Evolutionary conservation across 2,888 invertebrate species (phyloP), one percentile per base, ranked within the genome.

Genomic region (Drosophila bunnanda): DNA sequence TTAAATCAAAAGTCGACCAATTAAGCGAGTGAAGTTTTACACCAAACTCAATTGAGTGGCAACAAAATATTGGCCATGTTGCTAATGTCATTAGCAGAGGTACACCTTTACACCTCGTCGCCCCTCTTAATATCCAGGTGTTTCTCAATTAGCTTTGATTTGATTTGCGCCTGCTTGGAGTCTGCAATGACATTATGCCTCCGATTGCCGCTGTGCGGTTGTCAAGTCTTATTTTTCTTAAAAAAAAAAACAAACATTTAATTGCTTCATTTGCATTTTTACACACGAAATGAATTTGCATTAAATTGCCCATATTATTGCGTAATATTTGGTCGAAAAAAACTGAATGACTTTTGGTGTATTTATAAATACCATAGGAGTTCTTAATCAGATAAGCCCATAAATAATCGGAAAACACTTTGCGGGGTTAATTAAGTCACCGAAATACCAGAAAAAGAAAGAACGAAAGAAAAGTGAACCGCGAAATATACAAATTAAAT

Each of bases 81-180:
- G 60, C 66, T 69, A 80, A 78, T 78, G 61, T 80, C 77, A 82
- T 83, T 83, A 86, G 79, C 86, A 72, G 67, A 30, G 66, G 66
- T 28, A 48, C 36, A 41, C 36, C 32, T 55, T 39, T 20, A 44
- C 53, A 28, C 44, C 44, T 13, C 10, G 22, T 2, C 15, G 20
- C 30, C 32, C 12, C 22, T 20, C 12, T 17, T n/a, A 32, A 34
- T 34, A 22, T 32, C 58, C 62, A 58, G 62, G 44, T 38, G 36
- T 34, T 44, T n/a, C 44, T 56, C 66, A 67, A 67, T 67, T 66
- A 66, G 56, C 43, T 56, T 66, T 66, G 66, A 56, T 67, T 67
- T 67, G 66, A 67, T 67, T 67, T 67, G 66, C 66, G 66, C 66
- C 56, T 67, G 66, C 66, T 46, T 67, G 67, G 34, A 48, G 66